Base-by-base conservation (phyloP, 2,113 vertebrate genomes). In the Bubo scandiacus region DNA sequence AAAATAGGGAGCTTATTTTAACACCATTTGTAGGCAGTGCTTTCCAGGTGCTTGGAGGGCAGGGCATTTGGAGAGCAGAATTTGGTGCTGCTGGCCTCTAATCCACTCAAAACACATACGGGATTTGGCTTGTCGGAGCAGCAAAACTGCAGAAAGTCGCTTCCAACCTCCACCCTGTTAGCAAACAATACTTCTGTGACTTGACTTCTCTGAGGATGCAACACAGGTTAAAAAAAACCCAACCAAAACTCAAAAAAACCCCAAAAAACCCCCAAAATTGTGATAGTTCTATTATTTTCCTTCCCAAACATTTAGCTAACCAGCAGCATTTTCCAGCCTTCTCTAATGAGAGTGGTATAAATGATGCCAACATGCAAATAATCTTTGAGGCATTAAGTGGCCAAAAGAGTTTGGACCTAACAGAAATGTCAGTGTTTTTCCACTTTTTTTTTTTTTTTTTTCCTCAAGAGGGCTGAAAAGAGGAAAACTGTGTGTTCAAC, bases 401-500 rank as follows among this genome's bases (percentile, higher is more conserved):
- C 26, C 45, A 63, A 21, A 91, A 82, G 49, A 54, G 32, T 11
- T n/a, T 42, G 52, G 52, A 71, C 38, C 18, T 47, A 63, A 36
- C 27, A 75, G 51, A 88, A 94, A 65, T 32, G 21, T 26, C 62
- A 80, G 68, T 59, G 5, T 1, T 79, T 85, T 79, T 75, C 66
- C 36, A 40, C 45, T 9, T 47, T 67, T 30, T 18, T 11, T 38
- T 40, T 58, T 55, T 58, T 34, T 49, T 20, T 26, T 25, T 11
- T 9, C 20, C 57, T 38, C 68, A 17, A 11, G 67, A 81, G 58
- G 12, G 7, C 38, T 89, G 52, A 49, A 81, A 96, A 74, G 77
- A 91, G 57, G 38, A 79, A 95, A 91, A 58, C 30, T 54, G 55
- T 81, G 59, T 58, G 38, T 81, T 94, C 73, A 51, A 70, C 54